Evolutionary conservation across 64 coral and sea anemone species (phyloP).

Genomic region (Cladopsammia gracilis): DNA sequence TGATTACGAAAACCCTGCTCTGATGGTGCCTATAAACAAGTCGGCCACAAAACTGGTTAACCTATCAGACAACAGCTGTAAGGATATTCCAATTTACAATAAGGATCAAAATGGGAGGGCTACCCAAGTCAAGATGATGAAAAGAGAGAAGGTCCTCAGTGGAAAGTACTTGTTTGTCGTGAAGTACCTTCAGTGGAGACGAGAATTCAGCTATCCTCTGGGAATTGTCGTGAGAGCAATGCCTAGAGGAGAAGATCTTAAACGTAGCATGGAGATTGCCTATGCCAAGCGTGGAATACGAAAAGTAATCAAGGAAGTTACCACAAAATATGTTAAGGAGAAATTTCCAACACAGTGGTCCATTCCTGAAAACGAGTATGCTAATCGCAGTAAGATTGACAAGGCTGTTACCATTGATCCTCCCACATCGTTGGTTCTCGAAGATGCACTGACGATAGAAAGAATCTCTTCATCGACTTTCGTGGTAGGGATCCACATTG

Average conservation of each 20-base stretch:
- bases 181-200: slow-evolving; percentile 77
- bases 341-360: slow-evolving; percentile 28
- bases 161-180: slow-evolving; percentile 85
- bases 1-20: slow-evolving; percentile 15
- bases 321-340: not conserved
- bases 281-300: slow-evolving; percentile 71
- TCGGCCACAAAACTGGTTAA: slow-evolving; percentile 28
- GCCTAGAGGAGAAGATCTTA: slow-evolving; percentile 9
- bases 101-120: not conserved
- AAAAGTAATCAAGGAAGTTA: slow-evolving; percentile 46
- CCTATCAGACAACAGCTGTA: slow-evolving; percentile 7
- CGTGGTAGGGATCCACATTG: slow-evolving; percentile 82
- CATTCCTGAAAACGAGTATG: slow-evolving; percentile 56
- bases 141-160: slow-evolving; percentile 52
- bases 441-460: slow-evolving; percentile 87
- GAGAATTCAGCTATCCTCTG: slow-evolving; percentile 52
- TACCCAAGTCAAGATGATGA: slow-evolving; percentile 20
- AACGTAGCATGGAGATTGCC: slow-evolving; percentile 55
- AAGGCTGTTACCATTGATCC: slow-evolving; percentile 81
- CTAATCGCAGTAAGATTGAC: slow-evolving; percentile 1
- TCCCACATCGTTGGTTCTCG: slow-evolving; percentile 68
- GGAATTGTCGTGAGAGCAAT: slow-evolving; percentile 66
- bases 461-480: not conserved
- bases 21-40: slow-evolving; percentile 76
- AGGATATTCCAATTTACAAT: slow-evolving; percentile 47